Percentiles rank a stretch among this genome's conserved stretches.
phyloP scores from a whole-genome alignment of 2,797 vertebrate species.

The Melanotaenia parkinsoni region DNA sequence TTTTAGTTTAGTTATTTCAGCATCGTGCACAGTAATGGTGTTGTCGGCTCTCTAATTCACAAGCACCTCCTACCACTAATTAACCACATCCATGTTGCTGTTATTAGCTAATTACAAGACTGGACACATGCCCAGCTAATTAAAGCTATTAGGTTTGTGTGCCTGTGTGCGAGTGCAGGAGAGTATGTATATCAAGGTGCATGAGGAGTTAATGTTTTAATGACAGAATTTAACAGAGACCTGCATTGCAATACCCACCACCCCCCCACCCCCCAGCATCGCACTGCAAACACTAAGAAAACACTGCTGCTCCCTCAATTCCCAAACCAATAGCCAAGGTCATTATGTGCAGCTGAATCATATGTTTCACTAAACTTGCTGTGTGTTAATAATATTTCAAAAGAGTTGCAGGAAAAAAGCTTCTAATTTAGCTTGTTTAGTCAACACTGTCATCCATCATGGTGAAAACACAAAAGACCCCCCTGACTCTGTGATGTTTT shows the following conservation, averaged over 20 bases:
- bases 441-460: slow-evolving; percentile 79
- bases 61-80: slow-evolving; percentile 94
- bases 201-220: slow-evolving; percentile 68
- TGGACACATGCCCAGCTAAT: slow-evolving; percentile 98
- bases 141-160: slow-evolving; percentile 82
- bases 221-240: slow-evolving; percentile 61
- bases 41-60: slow-evolving; percentile 91
- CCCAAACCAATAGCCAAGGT: slow-evolving; percentile 80
- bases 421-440: slow-evolving; percentile 78
- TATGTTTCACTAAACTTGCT: slow-evolving; percentile 79
- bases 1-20: slow-evolving; percentile 62
- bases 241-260: slow-evolving; percentile 56
- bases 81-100: slow-evolving; percentile 92
- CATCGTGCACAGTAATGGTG: slow-evolving; percentile 85
- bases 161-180: slow-evolving; percentile 25
- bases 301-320: slow-evolving; percentile 37
- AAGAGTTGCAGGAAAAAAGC: slow-evolving; percentile 75
- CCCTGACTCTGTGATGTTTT: slow-evolving; percentile 60
- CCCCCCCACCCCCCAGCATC: slow-evolving; percentile 13
- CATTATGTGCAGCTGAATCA: slow-evolving; percentile 77
- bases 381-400: slow-evolving; percentile 80
- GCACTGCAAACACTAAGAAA: slow-evolving; percentile 35
- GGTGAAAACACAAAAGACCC: slow-evolving; percentile 71
- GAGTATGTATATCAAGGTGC: slow-evolving; percentile 48
- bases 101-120: slow-evolving; percentile 99